Base-by-base conservation (phyloP, 2,113 vertebrate genomes). In the Notarius lentiginosus region DNA sequence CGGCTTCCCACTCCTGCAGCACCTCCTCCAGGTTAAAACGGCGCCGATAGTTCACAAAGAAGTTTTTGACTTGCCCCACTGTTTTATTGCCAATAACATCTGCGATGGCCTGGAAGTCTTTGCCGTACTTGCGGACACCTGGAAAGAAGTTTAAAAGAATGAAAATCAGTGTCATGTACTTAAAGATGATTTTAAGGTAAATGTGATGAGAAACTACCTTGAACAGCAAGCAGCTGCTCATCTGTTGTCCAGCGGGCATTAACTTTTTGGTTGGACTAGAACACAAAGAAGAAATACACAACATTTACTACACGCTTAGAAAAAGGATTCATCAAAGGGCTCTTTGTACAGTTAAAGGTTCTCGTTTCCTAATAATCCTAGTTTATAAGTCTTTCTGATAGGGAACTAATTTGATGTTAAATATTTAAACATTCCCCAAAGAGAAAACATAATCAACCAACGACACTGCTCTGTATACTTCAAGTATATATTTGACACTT, bases 1-100 rank as follows among this genome's bases (percentile, higher is more conserved):
- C 98, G 41, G 98, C 98, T 96, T 99, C 98, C 98, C 98, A 99
- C 95, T 99, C 98, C 96, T 99, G 98, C 93, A 99, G 97, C 94
- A 99, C 98, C 95, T 99, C 98, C 95, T 99, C 98, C 96, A 99
- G 96, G 96, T 99, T 99, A 96, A 99, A 99, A 76, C 98, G 97
- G 88, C 98, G 97, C 90, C 98, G 97, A 95, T 99, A 99, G 96
- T 99, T 99, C 93, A 99, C 97, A 91, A 99, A 99, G 96, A 99
- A 99, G 95, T 99, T 99, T 95, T 99, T 99, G 93, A 99, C 98
- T 96, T 99, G 98, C 84, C 98, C 98, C 93, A 99, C 96, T 90
- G 98, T 99, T 96, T 99, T 99, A 96, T 99, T 99, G 84, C 98
- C 98, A 91, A 99, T 99, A 94, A 99, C 98, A 92, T 99, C 98